Evolutionary conservation across 2,113 vertebrate species (phyloP).

Genomic region (Onychorhynchus coronatus): DNA sequence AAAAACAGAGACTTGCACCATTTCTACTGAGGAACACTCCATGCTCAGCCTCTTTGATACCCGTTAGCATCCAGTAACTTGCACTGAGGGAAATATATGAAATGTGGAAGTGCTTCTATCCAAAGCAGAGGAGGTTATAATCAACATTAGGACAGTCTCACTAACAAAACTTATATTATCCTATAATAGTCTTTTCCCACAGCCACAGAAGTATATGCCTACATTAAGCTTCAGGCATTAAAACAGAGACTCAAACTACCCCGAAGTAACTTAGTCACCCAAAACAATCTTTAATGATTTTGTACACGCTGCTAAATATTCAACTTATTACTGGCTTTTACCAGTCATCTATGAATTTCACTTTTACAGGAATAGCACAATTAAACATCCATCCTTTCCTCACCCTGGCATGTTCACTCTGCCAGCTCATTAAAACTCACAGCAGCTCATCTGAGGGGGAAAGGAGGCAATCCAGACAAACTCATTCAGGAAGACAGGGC

Average conservation of each 20-base stretch:
- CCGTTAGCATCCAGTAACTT: background rate
- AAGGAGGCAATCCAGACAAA: background rate
- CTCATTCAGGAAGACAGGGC: accelerated
- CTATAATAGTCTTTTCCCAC: background rate
- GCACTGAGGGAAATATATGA: background rate
- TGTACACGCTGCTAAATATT: background rate
- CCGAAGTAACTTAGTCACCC: background rate
- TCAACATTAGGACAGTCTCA: background rate
- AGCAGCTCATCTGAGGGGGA: background rate
- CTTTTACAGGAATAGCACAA: background rate
- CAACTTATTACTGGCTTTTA: background rate
- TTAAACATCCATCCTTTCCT: background rate
- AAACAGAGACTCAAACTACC: background rate
- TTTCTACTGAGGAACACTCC: background rate
- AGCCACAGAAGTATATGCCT: background rate
- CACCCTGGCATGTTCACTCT: background rate
- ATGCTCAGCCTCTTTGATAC: background rate
- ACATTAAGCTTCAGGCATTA: background rate
- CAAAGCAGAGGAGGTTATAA: background rate
- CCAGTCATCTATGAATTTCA: background rate
- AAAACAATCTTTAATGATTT: background rate
- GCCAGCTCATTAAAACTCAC: background rate
- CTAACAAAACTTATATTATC: background rate
- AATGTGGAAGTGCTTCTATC: background rate
- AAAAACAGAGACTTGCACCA: background rate